phyloP scores from a whole-genome alignment of 2,888 invertebrate species.

The Seira musarum region DNA sequence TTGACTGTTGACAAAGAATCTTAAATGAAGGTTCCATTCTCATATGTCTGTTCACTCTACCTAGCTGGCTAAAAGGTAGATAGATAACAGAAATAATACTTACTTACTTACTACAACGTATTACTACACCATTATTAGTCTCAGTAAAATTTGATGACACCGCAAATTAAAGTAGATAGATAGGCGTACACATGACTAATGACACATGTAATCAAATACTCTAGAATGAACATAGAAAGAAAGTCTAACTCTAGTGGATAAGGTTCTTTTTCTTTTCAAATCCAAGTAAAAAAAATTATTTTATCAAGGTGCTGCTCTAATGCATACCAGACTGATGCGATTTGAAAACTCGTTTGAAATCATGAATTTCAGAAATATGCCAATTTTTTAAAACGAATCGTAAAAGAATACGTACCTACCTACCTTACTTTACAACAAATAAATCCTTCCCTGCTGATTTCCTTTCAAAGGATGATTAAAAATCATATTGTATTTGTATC shows the following conservation, averaged over 20 bases:
- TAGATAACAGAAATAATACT: no score
- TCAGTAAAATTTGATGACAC: no score
- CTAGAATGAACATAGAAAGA: not conserved
- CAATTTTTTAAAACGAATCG: no score
- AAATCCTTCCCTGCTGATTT: not conserved
- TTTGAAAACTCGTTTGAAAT: not conserved
- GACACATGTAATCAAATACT: not conserved
- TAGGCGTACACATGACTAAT: not conserved
- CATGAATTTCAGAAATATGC: not conserved
- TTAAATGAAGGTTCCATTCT: no score
- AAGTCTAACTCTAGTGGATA: not conserved
- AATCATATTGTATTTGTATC: not conserved
- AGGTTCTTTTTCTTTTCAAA: not conserved
- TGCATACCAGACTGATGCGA: constrained; percentile 6
- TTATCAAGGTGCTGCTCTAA: not conserved
- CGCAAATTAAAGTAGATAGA: no score
- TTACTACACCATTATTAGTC: no score
- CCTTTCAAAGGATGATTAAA: not conserved
- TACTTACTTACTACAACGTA: no score
- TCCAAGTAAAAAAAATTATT: not conserved
- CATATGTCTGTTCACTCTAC: no score
- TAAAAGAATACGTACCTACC: not conserved
- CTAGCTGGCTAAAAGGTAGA: no score
- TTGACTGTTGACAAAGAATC: no score
- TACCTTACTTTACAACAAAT: not conserved